phyloP scores from a whole-genome alignment of 2,888 invertebrate genomes.

The Proisotoma minuta region DNA sequence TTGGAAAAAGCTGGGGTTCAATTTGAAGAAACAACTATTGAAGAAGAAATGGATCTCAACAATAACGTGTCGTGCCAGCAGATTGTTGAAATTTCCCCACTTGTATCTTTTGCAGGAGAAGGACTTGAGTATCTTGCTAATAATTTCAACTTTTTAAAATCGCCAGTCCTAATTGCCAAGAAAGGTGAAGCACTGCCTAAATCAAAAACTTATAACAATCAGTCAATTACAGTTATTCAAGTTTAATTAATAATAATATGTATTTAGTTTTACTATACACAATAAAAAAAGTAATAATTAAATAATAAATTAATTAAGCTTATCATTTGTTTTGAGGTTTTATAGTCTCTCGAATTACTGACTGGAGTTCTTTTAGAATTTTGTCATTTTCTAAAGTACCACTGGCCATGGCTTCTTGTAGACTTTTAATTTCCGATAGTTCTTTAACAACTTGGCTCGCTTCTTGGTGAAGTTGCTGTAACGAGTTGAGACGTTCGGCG shows the following conservation, averaged over 20 bases:
- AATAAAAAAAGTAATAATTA: neutral
- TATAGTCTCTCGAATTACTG: constrained; percentile 27
- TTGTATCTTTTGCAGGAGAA: constrained; percentile 8
- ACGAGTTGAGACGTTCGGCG: constrained; percentile 76
- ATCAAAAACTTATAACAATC: neutral
- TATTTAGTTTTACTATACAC: neutral
- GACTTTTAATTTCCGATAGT: constrained; percentile 39
- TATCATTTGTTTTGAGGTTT: too few species aligned
- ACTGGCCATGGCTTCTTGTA: constrained; percentile 43
- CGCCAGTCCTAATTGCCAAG: neutral
- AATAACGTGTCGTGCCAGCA: neutral
- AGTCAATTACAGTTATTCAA: neutral
- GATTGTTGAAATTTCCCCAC: constrained; percentile 2
- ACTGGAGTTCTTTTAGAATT: constrained; percentile 37
- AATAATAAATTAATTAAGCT: neutral
- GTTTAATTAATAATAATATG: neutral
- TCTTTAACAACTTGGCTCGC: constrained; percentile 44
- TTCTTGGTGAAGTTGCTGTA: constrained; percentile 74
- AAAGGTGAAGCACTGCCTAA: neutral
- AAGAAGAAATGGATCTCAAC: constrained; percentile 1
- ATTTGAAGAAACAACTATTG: constrained; percentile 54
- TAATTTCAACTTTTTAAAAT: neutral
- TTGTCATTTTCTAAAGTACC: constrained; percentile 44
- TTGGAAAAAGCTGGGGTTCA: constrained; percentile 75
- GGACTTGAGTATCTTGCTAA: neutral